Conservation (phyloP, 2,113 vertebrate genomes). For the Sander vitreus region DNA sequence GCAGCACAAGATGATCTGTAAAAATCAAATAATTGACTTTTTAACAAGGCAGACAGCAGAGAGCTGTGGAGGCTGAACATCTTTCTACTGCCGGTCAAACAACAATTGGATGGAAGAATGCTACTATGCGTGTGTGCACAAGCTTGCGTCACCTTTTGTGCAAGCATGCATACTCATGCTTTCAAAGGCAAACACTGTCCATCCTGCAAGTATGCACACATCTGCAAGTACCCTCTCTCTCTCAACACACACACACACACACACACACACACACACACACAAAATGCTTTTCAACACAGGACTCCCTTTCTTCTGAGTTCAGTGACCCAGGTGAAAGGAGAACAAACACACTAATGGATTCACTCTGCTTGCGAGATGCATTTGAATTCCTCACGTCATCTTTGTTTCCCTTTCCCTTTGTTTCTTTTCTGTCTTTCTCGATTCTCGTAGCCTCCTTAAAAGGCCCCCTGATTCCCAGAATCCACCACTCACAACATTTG, state of each 20-base stretch:
- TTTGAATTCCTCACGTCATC: conserved; percentile 63
- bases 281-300: conserved; percentile 23
- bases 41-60: conserved; percentile 18
- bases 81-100: conserved; percentile 44
- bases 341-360: conserved; percentile 75
- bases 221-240: conserved; percentile 36
- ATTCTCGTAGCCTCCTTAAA: conserved; percentile 45
- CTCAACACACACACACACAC: conserved; percentile 21
- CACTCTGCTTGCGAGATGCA: conserved; percentile 60
- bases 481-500: conserved; percentile 41
- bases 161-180: conserved; percentile 59
- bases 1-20: neutral
- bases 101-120: conserved; percentile 43
- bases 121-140: conserved; percentile 50
- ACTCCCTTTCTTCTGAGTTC: conserved; percentile 52
- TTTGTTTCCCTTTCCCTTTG: conserved; percentile 55
- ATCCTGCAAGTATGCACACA: conserved; percentile 61
- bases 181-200: conserved; percentile 60
- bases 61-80: conserved; percentile 24
- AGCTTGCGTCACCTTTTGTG: conserved; percentile 68
- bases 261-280: conserved; percentile 33
- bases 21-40: conserved; percentile 8
- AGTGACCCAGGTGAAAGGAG: conserved; percentile 74
- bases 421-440: conserved; percentile 18
- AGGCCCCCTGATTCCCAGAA: conserved; percentile 64